Evolutionary conservation across 2,888 invertebrate species (phyloP), one percentile per base, ranked within the genome.

Genomic region (Ryuthela nishihirai): DNA sequence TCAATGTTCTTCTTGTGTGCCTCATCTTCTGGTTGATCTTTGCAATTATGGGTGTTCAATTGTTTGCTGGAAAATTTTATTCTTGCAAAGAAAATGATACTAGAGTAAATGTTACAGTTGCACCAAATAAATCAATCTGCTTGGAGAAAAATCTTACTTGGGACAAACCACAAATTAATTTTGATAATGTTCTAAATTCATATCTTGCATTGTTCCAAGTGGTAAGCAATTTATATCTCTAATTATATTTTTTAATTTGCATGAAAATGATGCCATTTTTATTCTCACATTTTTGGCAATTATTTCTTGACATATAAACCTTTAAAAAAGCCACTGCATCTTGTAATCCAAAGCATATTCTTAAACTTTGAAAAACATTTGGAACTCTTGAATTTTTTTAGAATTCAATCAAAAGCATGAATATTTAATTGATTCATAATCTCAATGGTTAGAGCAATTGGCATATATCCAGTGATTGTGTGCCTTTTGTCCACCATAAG

Each of bases 1-100:
- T 94, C 84, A 95, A 98, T 82, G 97, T 98, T 79, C 82, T 98
- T 76, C 84, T 98, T 76, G 97, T 98, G 79, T 97, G 97, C 82
- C 86, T 98, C 75, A 95, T 98, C 79, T 97, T 98, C 82, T 98
- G 97, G 97, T 85, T 98, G 71, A 97, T 98, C 77, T 98, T 98
- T 78, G 92, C 95, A 76, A 98, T 98, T 72, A 95, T 98, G 92
- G 97, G 97, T 69, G 97, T 98, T 62, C 94, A 98, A 78, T 83
- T 97, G 71, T 95, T 97, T 76, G 90, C 91, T 77, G 97, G 97
- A 74, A 93, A 93, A 81, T 97, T 94, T 78, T 89, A 85, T 78
- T 77, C 91, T 88, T 94, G 93, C 76, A 85, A 89, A 66, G 90
- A 92, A 74, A 87, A 87, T 1, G 85, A 87, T 53, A 83, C 83